Evolutionary conservation across 2,113 vertebrate genomes (phyloP), one percentile per base, ranked within the genome.

Genomic region (Sinocyclocheilus maitianheensis): DNA sequence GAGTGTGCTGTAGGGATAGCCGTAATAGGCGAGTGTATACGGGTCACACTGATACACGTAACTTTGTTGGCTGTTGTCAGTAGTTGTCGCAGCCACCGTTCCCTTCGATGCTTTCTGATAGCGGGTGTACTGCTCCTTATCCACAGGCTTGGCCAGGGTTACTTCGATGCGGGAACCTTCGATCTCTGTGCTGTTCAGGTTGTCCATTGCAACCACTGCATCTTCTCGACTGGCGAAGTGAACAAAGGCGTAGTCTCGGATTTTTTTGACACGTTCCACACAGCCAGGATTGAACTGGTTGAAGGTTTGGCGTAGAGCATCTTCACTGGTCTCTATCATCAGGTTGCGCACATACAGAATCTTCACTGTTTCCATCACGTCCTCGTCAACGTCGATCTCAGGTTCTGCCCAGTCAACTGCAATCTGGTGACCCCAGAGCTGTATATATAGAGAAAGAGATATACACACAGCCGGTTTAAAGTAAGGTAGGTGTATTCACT

Each of bases 351-450:
- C 98, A 1, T 99, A 99, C 40, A 99, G 97, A 90, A 99, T 99
- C 94, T 99, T 99, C 81, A 99, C 98, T 0, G 98, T 99, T 90
- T 99, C 98, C 98, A 99, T 99, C 67, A 99, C 96, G 0, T 99
- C 97, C 95, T 99, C 98, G 7, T 99, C 98, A 62, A 99, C 98
- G 60, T 99, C 98, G 26, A 99, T 98, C 92, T 99, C 98, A 0
- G 98, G 98, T 88, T 99, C 98, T 0, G 98, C 98, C 98, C 98
- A 99, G 91, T 99, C 98, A 81, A 99, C 98, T 9, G 98, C 98
- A 7, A 99, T 99, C 91, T 99, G 98, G 85, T 99, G 98, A 71
- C 98, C 98, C 98, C 98, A 99, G 58, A 99, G 94, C 86, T 99
- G 97, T 91, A 80, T 3, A 74, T 18, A 71, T 20, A 69, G 16